Evolutionary conservation across 2,797 vertebrate genomes (phyloP).

Genomic region (Jordanella pulchra): DNA sequence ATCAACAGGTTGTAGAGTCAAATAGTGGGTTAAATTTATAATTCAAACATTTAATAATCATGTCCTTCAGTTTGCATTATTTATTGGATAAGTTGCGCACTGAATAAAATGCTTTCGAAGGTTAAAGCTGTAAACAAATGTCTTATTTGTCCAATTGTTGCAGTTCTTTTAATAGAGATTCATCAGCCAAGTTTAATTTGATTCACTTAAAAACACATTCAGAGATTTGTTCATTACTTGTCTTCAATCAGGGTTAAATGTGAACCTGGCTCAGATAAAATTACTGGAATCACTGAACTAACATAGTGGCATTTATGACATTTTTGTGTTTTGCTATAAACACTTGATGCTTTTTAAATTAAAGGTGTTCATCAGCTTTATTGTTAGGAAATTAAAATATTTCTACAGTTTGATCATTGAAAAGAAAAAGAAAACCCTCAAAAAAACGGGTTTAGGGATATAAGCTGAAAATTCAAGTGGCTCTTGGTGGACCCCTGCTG

Average conservation of each 20-base stretch:
- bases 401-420: background rate
- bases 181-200: background rate
- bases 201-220: background rate
- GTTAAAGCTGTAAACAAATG: background rate
- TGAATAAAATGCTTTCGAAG: background rate
- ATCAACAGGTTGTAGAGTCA: too few species aligned
- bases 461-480: background rate
- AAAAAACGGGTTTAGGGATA: background rate
- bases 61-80: too few species aligned
- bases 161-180: background rate
- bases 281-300: background rate
- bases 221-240: background rate
- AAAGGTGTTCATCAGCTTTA: background rate
- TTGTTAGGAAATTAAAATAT: background rate
- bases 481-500: constrained; percentile 1
- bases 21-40: too few species aligned
- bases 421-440: background rate
- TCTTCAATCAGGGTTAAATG: background rate
- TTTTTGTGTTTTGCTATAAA: too few species aligned
- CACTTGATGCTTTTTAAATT: too few species aligned
- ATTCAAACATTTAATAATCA: too few species aligned
- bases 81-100: too few species aligned
- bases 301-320: background rate
- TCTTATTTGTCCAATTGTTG: background rate
- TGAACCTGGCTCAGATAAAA: background rate